Evolutionary conservation across 2,797 vertebrate genomes (phyloP), one percentile per base, ranked within the genome.

Genomic region (Tadarida brasiliensis): DNA sequence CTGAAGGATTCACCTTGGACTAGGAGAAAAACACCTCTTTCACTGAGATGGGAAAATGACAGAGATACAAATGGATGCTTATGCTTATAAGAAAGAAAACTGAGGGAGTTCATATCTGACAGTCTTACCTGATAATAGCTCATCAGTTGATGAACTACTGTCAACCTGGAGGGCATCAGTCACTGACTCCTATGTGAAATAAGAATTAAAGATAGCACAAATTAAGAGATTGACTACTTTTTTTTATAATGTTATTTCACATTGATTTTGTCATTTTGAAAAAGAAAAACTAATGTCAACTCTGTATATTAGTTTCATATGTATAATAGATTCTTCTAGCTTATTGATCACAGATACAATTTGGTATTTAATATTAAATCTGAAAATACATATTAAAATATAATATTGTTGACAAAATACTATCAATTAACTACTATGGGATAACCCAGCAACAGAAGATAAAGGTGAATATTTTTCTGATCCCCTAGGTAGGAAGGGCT

Each of bases 61-160:
- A 71, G 51, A 90, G 49, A 59, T 35, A 85, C 44, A 81, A 51
- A 71, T 24, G 56, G 73, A 54, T 47, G 35, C 11, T 87, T 68
- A 61, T 11, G 2, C 65, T 88, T 88, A n/a, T 30, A 95, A 87
- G 30, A 91, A 89, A 97, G 44, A 84, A 89, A 85, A 87, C 33
- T 51, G 30, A 85, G 24, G 22, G 24, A 54, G 17, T 30, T 95
- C 22, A 76, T 3, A 87, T 33, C 20, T 56, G 68, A 63, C 54
- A 87, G 26, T 97, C 98, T 98, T 97, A 99, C 99, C 97, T 97
- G 98, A 98, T 88, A 94, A 96, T 94, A 96, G 35, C 71, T 98
- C 98, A 96, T 87, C 95, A 78, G 82, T 78, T 92, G 95, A 97
- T 80, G 95, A 94, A 94, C 91, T 97, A 59, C 84, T 97, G 61